Base-by-base conservation (phyloP, 1,140 invertebrate species). In the Lucilia cuprina region DNA sequence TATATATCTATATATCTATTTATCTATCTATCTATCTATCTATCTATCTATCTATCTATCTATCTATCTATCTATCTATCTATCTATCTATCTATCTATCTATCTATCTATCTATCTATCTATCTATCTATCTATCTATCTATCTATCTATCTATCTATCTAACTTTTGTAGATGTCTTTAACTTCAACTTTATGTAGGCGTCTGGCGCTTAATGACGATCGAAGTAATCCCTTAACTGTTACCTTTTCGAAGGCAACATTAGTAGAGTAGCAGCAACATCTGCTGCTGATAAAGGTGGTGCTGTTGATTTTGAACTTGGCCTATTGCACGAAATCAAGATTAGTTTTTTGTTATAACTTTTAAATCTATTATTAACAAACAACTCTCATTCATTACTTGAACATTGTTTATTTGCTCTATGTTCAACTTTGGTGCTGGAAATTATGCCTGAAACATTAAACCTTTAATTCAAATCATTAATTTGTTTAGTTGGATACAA, bases 301-400 rank as follows among this genome's bases (percentile, higher is more conserved):
- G n/a, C n/a, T n/a, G n/a, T n/a, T n/a, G 65, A 9, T 70, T 70
- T 70, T 70, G 65, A 70, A 70, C 65, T 70, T 70, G 65, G 65
- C 65, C 65, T 21, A 70, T 70, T 70, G 65, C 65, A 70, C 65
- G 65, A 21, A 3, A 70, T 70, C 4, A 21, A 19, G 9, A 70
- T n/a, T 70, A n/a, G 25, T 70, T 19, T 70, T 30, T 30, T 30
- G 25, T 41, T 41, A 0, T 41, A 41, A 21, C n/a, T 25, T 10
- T 7, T 25, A 70, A 3, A 70, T 21, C n/a, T 70, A 25, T 70
- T 70, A 70, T 70, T 70, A 70, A 70, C 21, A 55, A 70, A 21
- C n/a, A 21, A 70, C 65, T 70, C 65, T 70, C 65, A 25, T 70
- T 70, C 65, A 21, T 70, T 70, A 3, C 55, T 60, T n/a, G 14